A percentile compares a stretch with the other conserved stretches of the same genome.
Evolutionary conservation across 2,888 invertebrate species (phyloP).

Genomic region (Pristionchus exspectatus): DNA sequence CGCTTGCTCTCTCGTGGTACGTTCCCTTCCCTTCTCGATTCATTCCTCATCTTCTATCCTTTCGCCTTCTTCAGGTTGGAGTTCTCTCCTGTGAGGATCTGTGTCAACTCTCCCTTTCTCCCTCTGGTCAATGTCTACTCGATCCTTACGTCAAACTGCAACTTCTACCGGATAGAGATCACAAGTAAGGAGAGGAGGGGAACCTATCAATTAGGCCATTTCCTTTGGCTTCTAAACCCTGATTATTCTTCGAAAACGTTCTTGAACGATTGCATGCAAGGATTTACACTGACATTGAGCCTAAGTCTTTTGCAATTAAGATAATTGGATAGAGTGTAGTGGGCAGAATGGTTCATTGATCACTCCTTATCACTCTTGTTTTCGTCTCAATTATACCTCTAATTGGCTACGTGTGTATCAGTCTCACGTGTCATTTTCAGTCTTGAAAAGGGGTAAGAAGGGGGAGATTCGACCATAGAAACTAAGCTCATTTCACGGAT

Average conservation of each 20-base stretch:
- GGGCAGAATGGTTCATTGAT: not conserved
- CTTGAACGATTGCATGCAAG: too few relatives aligned
- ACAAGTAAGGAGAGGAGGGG: constrained; percentile 13
- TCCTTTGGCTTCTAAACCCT: too few relatives aligned
- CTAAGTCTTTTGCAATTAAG: not conserved
- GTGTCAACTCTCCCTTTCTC: constrained; percentile 71
- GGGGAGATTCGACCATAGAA: not conserved
- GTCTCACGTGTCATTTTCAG: not conserved
- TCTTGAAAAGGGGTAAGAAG: not conserved
- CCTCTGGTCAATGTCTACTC: constrained; percentile 72
- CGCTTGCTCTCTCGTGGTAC: constrained; percentile 72
- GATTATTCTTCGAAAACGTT: not conserved
- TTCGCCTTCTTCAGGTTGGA: constrained; percentile 64
- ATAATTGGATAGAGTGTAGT: not conserved
- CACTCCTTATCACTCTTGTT: not conserved
- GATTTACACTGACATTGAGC: too few relatives aligned
- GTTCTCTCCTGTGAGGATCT: constrained; percentile 74
- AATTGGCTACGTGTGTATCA: not conserved
- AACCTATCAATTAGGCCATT: too few relatives aligned
- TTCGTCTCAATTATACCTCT: not conserved
- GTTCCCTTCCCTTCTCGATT: not conserved
- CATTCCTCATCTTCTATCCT: not conserved
- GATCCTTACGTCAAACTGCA: constrained; percentile 99
- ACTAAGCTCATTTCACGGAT: not conserved
- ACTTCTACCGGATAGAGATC: constrained; percentile 88